These are phyloP conservation scores for Drosophila melanosoma DNA, from an alignment of 2,888 invertebrate genomes.

Conservation along the genomic window DNA sequence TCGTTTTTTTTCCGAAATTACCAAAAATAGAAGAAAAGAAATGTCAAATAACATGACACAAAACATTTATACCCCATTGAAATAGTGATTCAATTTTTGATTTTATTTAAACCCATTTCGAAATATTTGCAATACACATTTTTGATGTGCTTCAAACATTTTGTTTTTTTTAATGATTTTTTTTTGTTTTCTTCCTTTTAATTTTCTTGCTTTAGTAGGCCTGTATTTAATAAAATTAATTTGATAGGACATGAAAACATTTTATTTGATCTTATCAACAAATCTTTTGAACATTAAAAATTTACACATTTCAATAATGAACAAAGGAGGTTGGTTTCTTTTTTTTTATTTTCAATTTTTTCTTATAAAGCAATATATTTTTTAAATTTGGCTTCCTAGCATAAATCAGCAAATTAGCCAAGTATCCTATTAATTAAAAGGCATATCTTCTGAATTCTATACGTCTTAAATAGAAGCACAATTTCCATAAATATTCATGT, in stretches of 20 bases:
- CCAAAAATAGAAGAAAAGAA: not conserved
- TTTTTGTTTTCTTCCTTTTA: constrained; percentile 18
- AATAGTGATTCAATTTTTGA: constrained; percentile 20
- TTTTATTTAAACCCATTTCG: constrained; percentile 44
- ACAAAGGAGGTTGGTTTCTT: constrained; percentile 3
- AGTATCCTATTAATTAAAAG: not conserved
- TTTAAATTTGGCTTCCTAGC: not conserved
- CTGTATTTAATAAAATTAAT: constrained; percentile 57
- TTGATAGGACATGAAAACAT: constrained; percentile 54
- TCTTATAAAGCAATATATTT: not conserved
- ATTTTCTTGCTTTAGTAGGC: constrained; percentile 44
- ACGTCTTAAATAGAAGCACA: not conserved
- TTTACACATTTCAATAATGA: constrained; percentile 30
- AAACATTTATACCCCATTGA: constrained; percentile 11
- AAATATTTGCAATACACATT: constrained; percentile 44
- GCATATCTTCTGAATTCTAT: not conserved
- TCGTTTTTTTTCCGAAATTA: not conserved
- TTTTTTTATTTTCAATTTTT: not conserved
- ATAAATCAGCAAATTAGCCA: not conserved
- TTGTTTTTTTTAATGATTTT: constrained; percentile 13
- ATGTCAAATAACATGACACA: constrained; percentile 11
- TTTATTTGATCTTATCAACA: constrained; percentile 62
- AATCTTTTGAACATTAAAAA: constrained; percentile 50
- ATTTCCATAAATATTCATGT: constrained; percentile 1
- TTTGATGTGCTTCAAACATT: constrained; percentile 55